Percentiles rank a stretch among this genome's conserved stretches.
Conservation (phyloP, 2,113 vertebrate genomes). For the Spilogale gracilis region DNA sequence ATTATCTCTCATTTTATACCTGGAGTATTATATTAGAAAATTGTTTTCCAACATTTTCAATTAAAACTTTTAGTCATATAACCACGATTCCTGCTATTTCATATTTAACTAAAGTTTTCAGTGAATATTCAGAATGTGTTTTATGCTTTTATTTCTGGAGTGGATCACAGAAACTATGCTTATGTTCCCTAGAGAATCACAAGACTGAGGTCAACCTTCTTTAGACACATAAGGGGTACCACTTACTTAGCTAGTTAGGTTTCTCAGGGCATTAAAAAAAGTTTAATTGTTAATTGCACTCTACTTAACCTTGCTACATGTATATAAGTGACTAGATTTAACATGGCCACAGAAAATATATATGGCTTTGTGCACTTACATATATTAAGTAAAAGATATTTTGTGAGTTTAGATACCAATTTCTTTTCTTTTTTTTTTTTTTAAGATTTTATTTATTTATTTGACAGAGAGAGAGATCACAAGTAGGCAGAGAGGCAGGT, state of each 20-base stretch:
- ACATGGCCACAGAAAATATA: neutral
- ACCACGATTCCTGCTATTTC: neutral
- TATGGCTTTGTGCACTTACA: neutral
- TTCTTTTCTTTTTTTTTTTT: too few species aligned
- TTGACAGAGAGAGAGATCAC: too few species aligned
- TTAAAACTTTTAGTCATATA: neutral
- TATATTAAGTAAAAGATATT: neutral
- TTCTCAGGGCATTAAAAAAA: neutral
- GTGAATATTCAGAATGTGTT: neutral
- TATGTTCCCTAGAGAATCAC: neutral
- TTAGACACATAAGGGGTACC: accelerated
- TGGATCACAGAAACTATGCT: neutral
- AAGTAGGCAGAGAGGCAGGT: too few species aligned
- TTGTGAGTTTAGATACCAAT: neutral
- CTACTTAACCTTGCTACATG: neutral
- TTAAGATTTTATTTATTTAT: too few species aligned
- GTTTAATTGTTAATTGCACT: neutral
- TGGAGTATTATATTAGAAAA: neutral
- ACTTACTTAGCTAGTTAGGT: neutral
- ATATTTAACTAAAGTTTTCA: neutral
- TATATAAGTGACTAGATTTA: neutral
- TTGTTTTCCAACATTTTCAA: neutral
- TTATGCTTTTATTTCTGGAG: neutral
- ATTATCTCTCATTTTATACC: neutral
- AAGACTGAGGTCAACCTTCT: neutral